Base-by-base conservation (phyloP, 2,797 vertebrate genomes). In the Microchirus variegatus region DNA sequence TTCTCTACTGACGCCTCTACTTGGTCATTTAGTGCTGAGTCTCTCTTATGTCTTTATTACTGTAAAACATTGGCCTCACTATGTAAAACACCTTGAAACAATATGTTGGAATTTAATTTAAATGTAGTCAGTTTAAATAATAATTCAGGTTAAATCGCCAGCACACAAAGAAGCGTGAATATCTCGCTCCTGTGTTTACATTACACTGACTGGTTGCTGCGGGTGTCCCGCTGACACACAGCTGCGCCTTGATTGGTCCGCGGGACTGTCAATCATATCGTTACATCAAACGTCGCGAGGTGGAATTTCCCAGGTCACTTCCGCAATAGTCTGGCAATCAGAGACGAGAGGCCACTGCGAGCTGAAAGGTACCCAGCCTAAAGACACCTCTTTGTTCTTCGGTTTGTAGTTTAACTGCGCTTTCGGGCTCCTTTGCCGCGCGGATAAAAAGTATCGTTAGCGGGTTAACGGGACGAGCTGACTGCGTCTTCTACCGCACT, bases 301-400 rank as follows among this genome's bases (percentile, higher is more conserved):
- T 92, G 93, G 93, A 94, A 94, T 94, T 94, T 94, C 93, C 93
- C 93, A 88, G 86, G 91, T 92, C 90, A 93, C 93, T 93, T 94
- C 93, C 93, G 93, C 91, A 91, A 85, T 87, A 77, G 77, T 84
- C 89, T 86, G 85, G 75, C 73, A 69, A 59, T 81, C 76, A 73
- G 83, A 87, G 87, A 89, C 78, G 76, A 89, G 87, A 87, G 89
- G 88, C 89, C 89, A 83, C 83, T 72, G 76, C 83, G 65, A 87
- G 81, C 87, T 78, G 82, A 87, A 79, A 91, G 91, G 90, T 91
- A 92, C 62, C 53, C 45, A 56, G 70, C 58, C 64, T 52, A 64
- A 67, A 79, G 65, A 71, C 61, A 60, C 35, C 52, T 53, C 72
- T 84, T 87, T 87, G 70, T 80, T 87, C 70, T 61, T 50, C 59